Base-by-base conservation (phyloP, 1,140 invertebrate genomes). In the Temnothorax longispinosus region DNA sequence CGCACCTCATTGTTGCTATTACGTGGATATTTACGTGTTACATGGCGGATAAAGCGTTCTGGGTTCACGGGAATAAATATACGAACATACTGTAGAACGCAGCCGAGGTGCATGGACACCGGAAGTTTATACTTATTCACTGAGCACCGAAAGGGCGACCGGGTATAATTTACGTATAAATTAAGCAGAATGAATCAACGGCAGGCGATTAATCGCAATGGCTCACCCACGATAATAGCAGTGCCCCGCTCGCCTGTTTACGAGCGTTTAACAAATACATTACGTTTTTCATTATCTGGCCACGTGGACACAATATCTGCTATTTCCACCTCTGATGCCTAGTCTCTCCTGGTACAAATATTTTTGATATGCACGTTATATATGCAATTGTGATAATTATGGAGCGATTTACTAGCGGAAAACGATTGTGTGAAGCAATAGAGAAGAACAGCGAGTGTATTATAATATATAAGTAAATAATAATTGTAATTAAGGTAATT, bases 91-190 rank as follows among this genome's bases (percentile, higher is more conserved):
- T 44, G 44, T 86, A 88, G 77, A 88, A 74, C 60, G 76, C 56
- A 90, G 86, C 84, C 71, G 85, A 91, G 86, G 89, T 92, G 90
- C 90, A 92, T 88, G 86, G 92, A 84, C 91, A 92, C 92, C 94
- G 94, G 94, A 95, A 95, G 93, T 95, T 93, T 89, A 94, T 95
- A 92, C 93, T 95, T 94, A 95, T 95, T 95, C 94, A 94, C 93
- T 92, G 91, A 93, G 92, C 91, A 94, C 92, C 91, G 90, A 95
- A 94, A 93, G 94, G 94, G 93, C 93, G 93, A 91, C 92, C 87
- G 76, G 77, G 87, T 88, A 92, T 93, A 93, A 93, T 93, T 93
- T 93, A 89, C 92, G 92, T 91, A 93, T 92, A 92, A 92, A 92
- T 92, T 92, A 93, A 90, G 69, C 80, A 80, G 87, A 89, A 89